Conservation (phyloP, 2,888 invertebrate species). For the Gandaritis pyraliata region DNA sequence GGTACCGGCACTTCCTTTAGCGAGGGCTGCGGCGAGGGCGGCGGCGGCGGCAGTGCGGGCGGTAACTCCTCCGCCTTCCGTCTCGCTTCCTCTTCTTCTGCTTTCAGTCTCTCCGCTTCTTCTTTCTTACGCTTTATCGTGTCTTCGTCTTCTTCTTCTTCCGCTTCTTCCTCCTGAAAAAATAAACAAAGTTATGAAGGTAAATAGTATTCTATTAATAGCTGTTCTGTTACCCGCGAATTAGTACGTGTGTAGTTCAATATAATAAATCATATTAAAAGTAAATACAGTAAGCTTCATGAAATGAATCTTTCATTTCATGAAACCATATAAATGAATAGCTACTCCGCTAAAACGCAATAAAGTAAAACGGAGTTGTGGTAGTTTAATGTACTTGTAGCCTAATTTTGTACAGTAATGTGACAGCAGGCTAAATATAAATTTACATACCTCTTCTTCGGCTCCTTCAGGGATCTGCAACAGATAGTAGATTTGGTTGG, state of each 20-base stretch:
- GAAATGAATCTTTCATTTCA: too few relatives aligned
- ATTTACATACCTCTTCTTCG: conserved; percentile 61
- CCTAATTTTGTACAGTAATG: too few relatives aligned
- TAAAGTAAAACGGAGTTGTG: too few relatives aligned
- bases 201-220: too few relatives aligned
- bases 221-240: too few relatives aligned
- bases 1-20: conserved; percentile 66
- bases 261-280: not conserved
- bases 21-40: conserved; percentile 70
- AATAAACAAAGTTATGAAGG: too few relatives aligned
- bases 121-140: conserved; percentile 60
- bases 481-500: conserved; percentile 6
- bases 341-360: too few relatives aligned
- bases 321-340: too few relatives aligned
- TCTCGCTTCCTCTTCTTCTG: conserved; percentile 71
- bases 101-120: conserved; percentile 61
- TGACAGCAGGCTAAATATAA: too few relatives aligned
- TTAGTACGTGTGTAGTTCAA: too few relatives aligned
- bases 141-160: conserved; percentile 76
- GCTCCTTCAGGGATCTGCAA: conserved; percentile 73
- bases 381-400: too few relatives aligned
- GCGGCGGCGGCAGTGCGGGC: conserved; percentile 73
- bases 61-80: conserved; percentile 73
- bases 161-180: conserved; percentile 59
- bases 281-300: too few relatives aligned